Conservation (phyloP, 2,888 invertebrate genomes). For the Tenthredo amoena region DNA sequence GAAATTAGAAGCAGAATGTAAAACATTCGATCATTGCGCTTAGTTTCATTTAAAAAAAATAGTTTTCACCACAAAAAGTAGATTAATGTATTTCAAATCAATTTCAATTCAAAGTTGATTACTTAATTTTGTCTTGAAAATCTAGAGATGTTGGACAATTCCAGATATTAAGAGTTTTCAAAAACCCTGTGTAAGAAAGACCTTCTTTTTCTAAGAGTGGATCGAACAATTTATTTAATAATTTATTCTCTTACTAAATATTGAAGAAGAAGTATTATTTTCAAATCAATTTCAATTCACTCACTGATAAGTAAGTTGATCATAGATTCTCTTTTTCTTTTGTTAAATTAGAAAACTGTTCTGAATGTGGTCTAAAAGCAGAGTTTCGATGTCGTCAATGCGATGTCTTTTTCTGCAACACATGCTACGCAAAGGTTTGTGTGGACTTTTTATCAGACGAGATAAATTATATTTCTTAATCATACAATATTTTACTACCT, state of each 20-base stretch:
- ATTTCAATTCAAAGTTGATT: neutral
- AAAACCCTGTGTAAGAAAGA: neutral
- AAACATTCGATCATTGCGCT: neutral
- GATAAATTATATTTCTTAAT: slow-evolving; percentile 29
- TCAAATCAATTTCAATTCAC: neutral
- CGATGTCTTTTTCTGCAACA: slow-evolving; percentile 64
- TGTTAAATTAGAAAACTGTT: slow-evolving; percentile 65
- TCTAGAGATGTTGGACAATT: neutral
- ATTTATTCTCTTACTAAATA: neutral
- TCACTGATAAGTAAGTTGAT: neutral
- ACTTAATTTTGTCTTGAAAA: neutral
- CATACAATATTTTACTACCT: slow-evolving; percentile 34
- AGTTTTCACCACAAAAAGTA: neutral
- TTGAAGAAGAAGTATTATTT: neutral
- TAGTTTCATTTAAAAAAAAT: neutral
- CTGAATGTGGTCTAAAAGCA: slow-evolving; percentile 68
- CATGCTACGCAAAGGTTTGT: slow-evolving; percentile 71
- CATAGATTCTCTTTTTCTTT: slow-evolving; percentile 37
- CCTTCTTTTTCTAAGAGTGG: neutral
- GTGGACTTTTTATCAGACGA: neutral
- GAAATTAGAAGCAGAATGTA: neutral
- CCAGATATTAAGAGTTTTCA: neutral
- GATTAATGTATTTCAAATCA: neutral
- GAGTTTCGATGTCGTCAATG: slow-evolving; percentile 68
- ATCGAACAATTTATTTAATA: neutral